These are phyloP conservation scores for Oppia nitens DNA, from an alignment of 1,140 invertebrate genomes.

Conservation along the genomic window DNA sequence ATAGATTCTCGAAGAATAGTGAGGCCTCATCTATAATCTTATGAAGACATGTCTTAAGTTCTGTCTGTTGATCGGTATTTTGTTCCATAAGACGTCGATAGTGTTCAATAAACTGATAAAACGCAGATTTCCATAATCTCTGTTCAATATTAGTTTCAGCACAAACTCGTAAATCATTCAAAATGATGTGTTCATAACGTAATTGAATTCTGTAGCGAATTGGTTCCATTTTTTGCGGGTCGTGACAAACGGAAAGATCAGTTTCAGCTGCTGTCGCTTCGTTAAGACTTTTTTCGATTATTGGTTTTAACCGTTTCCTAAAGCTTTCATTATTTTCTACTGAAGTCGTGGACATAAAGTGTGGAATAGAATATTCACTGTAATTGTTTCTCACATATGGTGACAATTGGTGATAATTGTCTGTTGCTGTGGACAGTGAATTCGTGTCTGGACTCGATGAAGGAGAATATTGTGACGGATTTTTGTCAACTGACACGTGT, in stretches of 20 bases:
- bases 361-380: not conserved
- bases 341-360: not conserved
- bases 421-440: not conserved
- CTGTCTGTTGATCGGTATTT: conserved; percentile 30
- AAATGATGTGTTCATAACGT: conserved; percentile 50
- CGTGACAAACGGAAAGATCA: not conserved
- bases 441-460: not conserved
- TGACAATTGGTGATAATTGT: not conserved
- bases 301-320: not conserved
- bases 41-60: conserved; percentile 46
- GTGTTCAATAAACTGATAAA: conserved; percentile 75
- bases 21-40: conserved; percentile 54
- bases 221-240: not conserved
- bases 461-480: not conserved
- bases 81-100: conserved; percentile 45
- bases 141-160: conserved; percentile 73
- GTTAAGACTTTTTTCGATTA: not conserved
- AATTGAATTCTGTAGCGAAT: conserved; percentile 40
- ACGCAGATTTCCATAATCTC: conserved; percentile 74
- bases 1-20: conserved; percentile 53
- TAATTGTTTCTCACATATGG: not conserved
- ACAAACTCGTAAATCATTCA: conserved; percentile 69
- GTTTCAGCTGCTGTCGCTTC: not conserved
- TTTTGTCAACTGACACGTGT: not conserved
- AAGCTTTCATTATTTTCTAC: not conserved